phyloP scores from a whole-genome alignment of 2,888 invertebrate species.

The Arctia plantaginis region DNA sequence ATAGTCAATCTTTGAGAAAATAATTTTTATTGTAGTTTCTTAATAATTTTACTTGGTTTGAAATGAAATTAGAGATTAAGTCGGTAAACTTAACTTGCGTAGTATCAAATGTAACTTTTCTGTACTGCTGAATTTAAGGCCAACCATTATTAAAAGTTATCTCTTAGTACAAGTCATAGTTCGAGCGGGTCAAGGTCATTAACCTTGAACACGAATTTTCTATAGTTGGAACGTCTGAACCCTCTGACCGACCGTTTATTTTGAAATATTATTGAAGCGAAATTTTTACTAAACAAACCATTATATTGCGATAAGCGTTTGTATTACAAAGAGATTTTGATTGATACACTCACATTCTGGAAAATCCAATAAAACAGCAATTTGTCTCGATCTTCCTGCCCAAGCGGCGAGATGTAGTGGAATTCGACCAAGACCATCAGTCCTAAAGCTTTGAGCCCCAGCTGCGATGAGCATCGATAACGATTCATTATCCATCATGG shows the following conservation, averaged over 20 bases:
- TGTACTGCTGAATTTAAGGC: too few species aligned
- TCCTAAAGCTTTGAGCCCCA: slow-evolving; percentile 58
- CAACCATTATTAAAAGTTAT: too few species aligned
- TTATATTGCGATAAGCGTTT: neutral
- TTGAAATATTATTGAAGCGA: too few species aligned
- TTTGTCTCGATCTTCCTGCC: slow-evolving; percentile 58
- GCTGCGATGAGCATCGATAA: slow-evolving; percentile 59
- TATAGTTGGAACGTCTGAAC: too few species aligned
- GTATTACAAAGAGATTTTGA: neutral
- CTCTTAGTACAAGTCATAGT: too few species aligned
- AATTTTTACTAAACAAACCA: too few species aligned
- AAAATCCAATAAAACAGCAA: slow-evolving; percentile 53
- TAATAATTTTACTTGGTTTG: neutral
- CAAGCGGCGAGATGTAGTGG: slow-evolving; percentile 72
- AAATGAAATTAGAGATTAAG: neutral
- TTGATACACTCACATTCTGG: slow-evolving; percentile 40
- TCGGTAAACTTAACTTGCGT: neutral
- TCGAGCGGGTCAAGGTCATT: too few species aligned
- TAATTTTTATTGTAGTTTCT: neutral
- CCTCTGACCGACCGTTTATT: too few species aligned
- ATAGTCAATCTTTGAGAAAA: neutral
- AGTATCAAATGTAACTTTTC: too few species aligned
- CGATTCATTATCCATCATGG: slow-evolving; percentile 58
- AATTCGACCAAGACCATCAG: slow-evolving; percentile 65
- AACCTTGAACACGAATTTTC: too few species aligned